Evolutionary conservation across 2,113 vertebrate species (phyloP), one percentile per base, ranked within the genome.

Genomic region (Scatophagus argus): DNA sequence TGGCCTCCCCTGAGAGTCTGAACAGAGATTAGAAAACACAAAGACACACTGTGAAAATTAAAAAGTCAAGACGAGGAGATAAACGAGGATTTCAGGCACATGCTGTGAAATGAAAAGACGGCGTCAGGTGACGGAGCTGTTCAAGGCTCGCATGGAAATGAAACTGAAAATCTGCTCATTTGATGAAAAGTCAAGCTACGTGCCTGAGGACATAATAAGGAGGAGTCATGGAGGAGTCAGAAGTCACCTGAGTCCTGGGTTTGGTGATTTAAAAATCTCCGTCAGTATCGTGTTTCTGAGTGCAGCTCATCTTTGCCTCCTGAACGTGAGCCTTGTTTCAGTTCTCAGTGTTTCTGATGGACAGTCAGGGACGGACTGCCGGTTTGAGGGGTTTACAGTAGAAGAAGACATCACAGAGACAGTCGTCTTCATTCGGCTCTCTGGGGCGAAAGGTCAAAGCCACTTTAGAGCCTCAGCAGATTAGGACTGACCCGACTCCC

Each of bases 21-120:
- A 68, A 56, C 46, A 47, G 44, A 51, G 61, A 73, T 73, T 73
- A 66, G 73, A 67, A 58, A 65, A 27, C 34, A 52, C 31, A 58
- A 64, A 72, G 46, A 55, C n/a, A 2, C 16, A 43, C 7, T 23
- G 43, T 19, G 59, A 13, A 54, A 69, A 52, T 62, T 21, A 63
- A 69, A 70, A 41, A 16, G 51, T 16, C 32, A 8, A 62, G 13
- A 34, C 58, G 0, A 29, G 23, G n/a, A 62, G 49, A 75, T 47
- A 38, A n/a, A 46, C 3, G 31, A 69, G 74, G 64, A 69, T 21
- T 36, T 65, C 63, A 41, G 74, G 47, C 38, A 46, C 58, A 25
- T 41, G 32, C 5, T 12, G 67, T 2, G 56, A 23, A 61, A 44
- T 21, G 17, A 54, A 4, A 36, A 23, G 34, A 36, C 13, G 14